Percentiles rank a stretch among this genome's conserved stretches.
Evolutionary conservation across 2,888 invertebrate species (phyloP).

Genomic region (Ophion costatus): DNA sequence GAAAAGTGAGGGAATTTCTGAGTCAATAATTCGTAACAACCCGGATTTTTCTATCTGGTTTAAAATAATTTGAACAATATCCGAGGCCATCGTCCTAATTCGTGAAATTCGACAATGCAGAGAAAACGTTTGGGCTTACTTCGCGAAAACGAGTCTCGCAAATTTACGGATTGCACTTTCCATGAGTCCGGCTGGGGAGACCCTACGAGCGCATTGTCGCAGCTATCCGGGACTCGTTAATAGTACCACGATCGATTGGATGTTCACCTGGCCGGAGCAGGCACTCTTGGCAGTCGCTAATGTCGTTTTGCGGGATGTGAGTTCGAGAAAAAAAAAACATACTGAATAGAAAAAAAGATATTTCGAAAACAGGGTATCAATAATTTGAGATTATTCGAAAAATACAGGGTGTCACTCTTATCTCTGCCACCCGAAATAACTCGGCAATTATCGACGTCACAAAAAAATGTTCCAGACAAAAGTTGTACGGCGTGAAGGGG

Average conservation of each 20-base stretch:
- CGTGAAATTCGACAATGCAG: conserved; percentile 80
- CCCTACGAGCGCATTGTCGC: conserved; percentile 92
- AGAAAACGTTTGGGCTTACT: conserved; percentile 94
- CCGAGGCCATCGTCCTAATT: neutral
- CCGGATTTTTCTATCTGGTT: neutral
- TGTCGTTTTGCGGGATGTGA: conserved; percentile 91
- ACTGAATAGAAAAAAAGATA: neutral
- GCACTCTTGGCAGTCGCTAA: conserved; percentile 95
- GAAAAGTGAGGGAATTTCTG: too few species aligned
- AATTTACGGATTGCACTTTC: conserved; percentile 95
- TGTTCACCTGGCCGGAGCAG: conserved; percentile 96
- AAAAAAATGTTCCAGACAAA: too few species aligned
- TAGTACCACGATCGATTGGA: conserved; percentile 96
- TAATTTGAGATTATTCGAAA: neutral
- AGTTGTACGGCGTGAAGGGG: too few species aligned
- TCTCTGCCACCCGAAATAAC: too few species aligned
- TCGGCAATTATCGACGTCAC: too few species aligned
- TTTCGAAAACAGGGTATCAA: neutral
- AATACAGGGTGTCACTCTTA: too few species aligned
- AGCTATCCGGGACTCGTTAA: conserved; percentile 97
- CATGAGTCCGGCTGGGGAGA: conserved; percentile 95
- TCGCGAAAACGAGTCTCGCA: conserved; percentile 90
- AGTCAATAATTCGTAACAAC: too few species aligned
- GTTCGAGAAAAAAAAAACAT: conserved; percentile 72
- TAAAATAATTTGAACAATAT: neutral